Percentiles rank a stretch among this genome's conserved stretches.
Conservation (phyloP, 2,113 vertebrate genomes). For the Ardeotis arabs region DNA sequence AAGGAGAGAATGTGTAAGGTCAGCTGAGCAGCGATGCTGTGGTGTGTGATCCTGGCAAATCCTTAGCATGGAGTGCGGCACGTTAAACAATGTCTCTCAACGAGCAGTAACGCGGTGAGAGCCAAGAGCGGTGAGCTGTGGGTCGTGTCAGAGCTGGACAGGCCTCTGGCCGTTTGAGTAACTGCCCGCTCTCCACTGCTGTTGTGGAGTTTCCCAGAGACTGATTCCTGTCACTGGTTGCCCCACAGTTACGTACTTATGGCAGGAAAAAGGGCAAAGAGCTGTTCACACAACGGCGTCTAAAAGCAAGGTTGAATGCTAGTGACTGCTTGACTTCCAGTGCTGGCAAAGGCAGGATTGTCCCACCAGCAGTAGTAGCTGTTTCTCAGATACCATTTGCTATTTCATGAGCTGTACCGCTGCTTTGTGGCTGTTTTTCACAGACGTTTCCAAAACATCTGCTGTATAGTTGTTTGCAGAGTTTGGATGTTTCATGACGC, state of each 20-base stretch:
- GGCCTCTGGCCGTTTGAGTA: too few relatives aligned
- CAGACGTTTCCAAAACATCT: not conserved
- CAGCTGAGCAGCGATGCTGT: not conserved
- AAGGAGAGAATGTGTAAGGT: not conserved
- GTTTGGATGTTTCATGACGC: not conserved
- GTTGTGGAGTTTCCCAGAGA: not conserved
- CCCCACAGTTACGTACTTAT: accelerated
- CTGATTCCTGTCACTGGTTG: not conserved
- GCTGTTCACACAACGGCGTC: not conserved
- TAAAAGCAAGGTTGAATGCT: not conserved
- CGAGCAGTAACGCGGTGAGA: not conserved
- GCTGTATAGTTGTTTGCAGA: not conserved
- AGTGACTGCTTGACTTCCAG: not conserved
- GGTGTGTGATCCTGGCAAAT: not conserved
- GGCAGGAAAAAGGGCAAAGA: not conserved
- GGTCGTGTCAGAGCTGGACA: not conserved
- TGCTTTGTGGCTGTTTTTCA: not conserved
- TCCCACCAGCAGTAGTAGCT: not conserved
- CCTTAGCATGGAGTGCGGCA: not conserved
- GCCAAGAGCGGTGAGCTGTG: not conserved
- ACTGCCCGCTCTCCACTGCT: not conserved
- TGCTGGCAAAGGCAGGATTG: not conserved
- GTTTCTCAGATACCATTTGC: not conserved
- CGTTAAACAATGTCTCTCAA: accelerated
- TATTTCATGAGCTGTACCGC: not conserved